Conservation (phyloP, 1,140 invertebrate genomes). For the Drusus annulatus region DNA sequence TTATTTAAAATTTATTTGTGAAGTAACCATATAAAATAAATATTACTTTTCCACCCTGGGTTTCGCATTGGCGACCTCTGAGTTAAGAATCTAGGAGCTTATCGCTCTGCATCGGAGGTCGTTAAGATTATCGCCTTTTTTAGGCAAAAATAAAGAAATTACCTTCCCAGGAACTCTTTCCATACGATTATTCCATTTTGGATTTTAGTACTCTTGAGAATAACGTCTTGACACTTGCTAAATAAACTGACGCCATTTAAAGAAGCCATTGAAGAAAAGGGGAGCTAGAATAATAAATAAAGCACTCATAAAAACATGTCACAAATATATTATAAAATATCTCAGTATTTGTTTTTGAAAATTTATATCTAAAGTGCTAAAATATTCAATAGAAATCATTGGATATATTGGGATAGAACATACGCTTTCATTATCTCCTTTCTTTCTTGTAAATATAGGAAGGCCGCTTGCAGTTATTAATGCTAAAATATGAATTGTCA, state of each 20-base stretch:
- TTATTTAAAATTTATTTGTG: no score
- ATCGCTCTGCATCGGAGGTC: no score
- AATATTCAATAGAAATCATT: not conserved
- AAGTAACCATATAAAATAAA: no score
- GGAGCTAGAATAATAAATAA: conserved; percentile 71
- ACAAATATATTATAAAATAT: not conserved
- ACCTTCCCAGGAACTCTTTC: conserved; percentile 78
- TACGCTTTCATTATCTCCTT: conserved; percentile 78
- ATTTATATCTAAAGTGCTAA: not conserved
- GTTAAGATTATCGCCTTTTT: no score
- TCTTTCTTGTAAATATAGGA: conserved; percentile 80
- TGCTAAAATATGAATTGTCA: conserved; percentile 80
- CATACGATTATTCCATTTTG: conserved; percentile 77
- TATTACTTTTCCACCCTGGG: no score
- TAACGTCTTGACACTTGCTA: conserved; percentile 76
- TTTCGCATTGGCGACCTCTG: no score
- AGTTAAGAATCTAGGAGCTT: no score
- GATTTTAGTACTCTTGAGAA: conserved; percentile 74
- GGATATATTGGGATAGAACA: conserved; percentile 39
- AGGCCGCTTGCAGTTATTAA: conserved; percentile 80
- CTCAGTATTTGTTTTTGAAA: not conserved
- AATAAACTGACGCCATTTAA: conserved; percentile 83
- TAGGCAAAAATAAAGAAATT: not conserved
- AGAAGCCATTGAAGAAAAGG: conserved; percentile 80
- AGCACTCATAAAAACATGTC: not conserved